Evolutionary conservation across 2,797 vertebrate species (phyloP).

Genomic region (Sandelia bainsii): DNA sequence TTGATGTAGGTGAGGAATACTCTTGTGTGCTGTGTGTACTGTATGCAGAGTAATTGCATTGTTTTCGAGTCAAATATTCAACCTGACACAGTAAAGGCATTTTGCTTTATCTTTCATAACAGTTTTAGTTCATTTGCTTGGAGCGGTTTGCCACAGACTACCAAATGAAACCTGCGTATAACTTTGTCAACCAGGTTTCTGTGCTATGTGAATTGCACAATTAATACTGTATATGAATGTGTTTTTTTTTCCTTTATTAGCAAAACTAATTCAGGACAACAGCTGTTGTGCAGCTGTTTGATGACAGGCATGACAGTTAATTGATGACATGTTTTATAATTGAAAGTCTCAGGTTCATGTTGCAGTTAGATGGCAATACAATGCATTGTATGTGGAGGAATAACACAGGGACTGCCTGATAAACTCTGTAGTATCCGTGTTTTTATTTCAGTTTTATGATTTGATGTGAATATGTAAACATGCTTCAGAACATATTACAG

Average conservation of each 20-base stretch:
- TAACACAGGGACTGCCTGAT: constrained; percentile 4
- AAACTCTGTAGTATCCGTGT: constrained; percentile 7
- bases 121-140: background rate
- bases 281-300: constrained; percentile 13
- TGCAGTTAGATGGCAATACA: constrained; percentile 21
- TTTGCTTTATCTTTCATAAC: constrained; percentile 24
- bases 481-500: constrained; percentile 21
- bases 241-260: constrained; percentile 10
- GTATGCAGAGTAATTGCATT: constrained; percentile 32
- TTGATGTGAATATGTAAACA: constrained; percentile 28
- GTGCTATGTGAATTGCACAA: constrained; percentile 34
- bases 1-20: constrained; percentile 1
- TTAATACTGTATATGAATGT: background rate
- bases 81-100: constrained; percentile 4
- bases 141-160: constrained; percentile 26
- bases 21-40: constrained; percentile 17
- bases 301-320: background rate
- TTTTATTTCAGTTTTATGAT: constrained; percentile 9
- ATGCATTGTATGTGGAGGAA: constrained; percentile 15
- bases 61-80: constrained; percentile 22
- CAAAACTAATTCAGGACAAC: background rate
- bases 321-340: constrained; percentile 15
- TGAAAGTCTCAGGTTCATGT: constrained; percentile 54
- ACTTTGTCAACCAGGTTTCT: constrained; percentile 13
- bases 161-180: constrained; percentile 49